phyloP scores from a whole-genome alignment of 2,888 invertebrate genomes.

The Pterostichus niger region DNA sequence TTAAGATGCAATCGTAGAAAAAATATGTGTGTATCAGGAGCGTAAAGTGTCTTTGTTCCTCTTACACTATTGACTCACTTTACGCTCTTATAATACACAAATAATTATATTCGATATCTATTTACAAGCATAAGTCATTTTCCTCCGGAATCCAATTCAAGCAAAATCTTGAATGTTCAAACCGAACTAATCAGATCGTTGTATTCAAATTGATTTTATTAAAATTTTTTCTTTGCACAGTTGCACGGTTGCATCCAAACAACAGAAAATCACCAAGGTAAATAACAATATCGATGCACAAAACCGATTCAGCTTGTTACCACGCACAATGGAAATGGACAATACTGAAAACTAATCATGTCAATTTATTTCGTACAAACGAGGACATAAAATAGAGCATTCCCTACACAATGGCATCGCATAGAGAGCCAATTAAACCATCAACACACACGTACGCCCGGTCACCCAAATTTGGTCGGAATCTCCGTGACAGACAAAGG shows the following conservation, averaged over 20 bases:
- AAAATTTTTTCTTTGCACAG: conserved; percentile 21
- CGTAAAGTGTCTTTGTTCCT: too few relatives aligned
- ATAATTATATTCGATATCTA: too few relatives aligned
- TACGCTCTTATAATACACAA: too few relatives aligned
- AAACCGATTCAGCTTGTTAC: conserved; percentile 52
- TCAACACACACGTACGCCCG: conserved; percentile 59
- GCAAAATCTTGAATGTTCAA: neutral
- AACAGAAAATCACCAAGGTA: conserved; percentile 12
- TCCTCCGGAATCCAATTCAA: neutral
- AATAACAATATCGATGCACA: conserved; percentile 27
- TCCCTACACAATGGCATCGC: conserved; percentile 60
- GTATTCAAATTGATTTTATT: conserved; percentile 42
- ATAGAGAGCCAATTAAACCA: conserved; percentile 65
- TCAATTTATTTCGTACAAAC: conserved; percentile 66
- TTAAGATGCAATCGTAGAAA: too few relatives aligned
- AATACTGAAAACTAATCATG: conserved; percentile 67
- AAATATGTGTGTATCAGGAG: too few relatives aligned
- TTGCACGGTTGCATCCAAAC: neutral
- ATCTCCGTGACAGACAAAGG: conserved; percentile 46
- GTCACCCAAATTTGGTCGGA: conserved; percentile 63
- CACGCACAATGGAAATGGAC: conserved; percentile 58
- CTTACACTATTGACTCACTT: too few relatives aligned
- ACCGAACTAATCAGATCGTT: neutral
- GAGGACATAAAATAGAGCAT: conserved; percentile 63
- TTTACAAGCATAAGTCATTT: too few relatives aligned